Evolutionary conservation across 2,797 vertebrate genomes (phyloP).

Genomic region (Acanthornis magna): DNA sequence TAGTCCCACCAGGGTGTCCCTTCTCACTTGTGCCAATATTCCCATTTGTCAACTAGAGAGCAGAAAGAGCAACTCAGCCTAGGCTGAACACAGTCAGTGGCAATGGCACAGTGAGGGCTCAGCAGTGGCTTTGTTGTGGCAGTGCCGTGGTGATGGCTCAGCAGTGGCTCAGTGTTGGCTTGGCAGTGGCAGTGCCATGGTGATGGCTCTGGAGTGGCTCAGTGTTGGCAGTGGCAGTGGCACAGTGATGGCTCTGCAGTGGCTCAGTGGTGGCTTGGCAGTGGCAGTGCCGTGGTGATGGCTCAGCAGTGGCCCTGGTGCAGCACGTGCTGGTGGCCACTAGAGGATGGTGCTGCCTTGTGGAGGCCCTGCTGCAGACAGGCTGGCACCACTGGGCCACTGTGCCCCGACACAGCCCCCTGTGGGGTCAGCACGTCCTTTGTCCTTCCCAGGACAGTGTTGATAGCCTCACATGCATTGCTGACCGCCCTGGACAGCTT

Average conservation of each 20-base stretch:
- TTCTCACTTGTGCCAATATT: fast-evolving
- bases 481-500: not conserved
- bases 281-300: not conserved
- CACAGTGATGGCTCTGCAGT: too few relatives aligned
- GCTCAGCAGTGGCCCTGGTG: not conserved
- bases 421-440: not conserved
- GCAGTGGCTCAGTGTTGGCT: not conserved
- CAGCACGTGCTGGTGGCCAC: not conserved
- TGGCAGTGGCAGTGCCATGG: not conserved
- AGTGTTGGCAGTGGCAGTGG: too few relatives aligned
- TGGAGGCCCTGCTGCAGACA: not conserved
- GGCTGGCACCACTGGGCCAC: fast-evolving
- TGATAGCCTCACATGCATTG: not conserved
- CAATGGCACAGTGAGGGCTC: fast-evolving
- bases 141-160: not conserved
- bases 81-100: not conserved
- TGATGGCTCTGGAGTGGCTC: not conserved
- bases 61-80: not conserved
- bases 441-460: not conserved
- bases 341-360: conserved; percentile 56
- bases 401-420: not conserved
- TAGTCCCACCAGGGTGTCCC: not conserved
- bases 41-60: not conserved
- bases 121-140: fast-evolving
- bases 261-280: not conserved